A percentile compares a stretch with the other conserved stretches of the same genome.
Evolutionary conservation across 1,140 invertebrate species (phyloP).

Genomic region (Platyscapa corneri): DNA sequence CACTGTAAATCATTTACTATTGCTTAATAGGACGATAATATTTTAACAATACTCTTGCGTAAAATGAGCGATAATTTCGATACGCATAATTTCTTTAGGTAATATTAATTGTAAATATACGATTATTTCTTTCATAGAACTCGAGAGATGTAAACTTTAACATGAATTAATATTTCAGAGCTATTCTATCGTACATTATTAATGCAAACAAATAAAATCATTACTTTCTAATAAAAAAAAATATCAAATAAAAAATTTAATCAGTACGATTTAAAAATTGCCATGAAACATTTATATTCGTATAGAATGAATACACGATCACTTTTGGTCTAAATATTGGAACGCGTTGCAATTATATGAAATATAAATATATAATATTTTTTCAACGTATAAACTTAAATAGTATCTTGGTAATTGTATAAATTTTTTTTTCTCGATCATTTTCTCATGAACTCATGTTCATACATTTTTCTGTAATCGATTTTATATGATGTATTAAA

Average conservation of each 20-base stretch:
- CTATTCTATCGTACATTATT: neutral
- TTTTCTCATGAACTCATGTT: neutral
- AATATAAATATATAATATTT: conserved; percentile 14
- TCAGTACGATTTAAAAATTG: too few species aligned
- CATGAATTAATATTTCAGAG: neutral
- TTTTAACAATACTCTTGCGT: neutral
- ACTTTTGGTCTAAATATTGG: neutral
- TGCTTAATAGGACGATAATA: neutral
- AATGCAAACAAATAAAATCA: neutral
- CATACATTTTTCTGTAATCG: neutral
- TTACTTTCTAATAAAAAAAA: neutral
- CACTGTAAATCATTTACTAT: too few species aligned
- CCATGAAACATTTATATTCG: too few species aligned
- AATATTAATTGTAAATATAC: conserved; percentile 2
- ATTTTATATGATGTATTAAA: conserved; percentile 6
- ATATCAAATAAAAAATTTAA: too few species aligned
- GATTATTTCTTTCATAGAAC: neutral
- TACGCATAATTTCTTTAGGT: conserved; percentile 21
- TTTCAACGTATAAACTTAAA: neutral
- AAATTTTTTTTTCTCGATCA: conserved; percentile 6
- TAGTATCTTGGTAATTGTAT: conserved; percentile 14
- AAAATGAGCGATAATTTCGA: neutral
- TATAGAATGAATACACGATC: neutral
- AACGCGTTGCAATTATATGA: conserved; percentile 9
- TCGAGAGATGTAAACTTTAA: neutral